Evolutionary conservation across 2,113 vertebrate genomes (phyloP).

Genomic region (Pterocles gutturalis): DNA sequence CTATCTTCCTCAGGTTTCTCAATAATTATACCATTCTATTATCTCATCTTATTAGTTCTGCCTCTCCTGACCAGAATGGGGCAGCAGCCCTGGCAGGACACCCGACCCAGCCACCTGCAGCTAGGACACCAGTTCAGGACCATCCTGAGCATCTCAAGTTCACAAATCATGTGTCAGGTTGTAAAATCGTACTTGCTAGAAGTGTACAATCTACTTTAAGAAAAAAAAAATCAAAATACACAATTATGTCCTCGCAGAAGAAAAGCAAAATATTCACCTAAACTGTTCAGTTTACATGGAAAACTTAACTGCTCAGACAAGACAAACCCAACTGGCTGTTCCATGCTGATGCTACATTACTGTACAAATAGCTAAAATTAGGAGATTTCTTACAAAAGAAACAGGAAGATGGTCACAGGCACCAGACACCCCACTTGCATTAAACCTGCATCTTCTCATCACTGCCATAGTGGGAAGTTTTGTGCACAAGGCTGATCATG

Average conservation of each 20-base stretch:
- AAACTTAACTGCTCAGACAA: conserved; percentile 18
- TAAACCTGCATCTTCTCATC: neutral
- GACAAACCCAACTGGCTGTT: neutral
- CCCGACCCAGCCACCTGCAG: accelerated
- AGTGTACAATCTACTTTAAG: neutral
- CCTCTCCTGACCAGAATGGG: neutral
- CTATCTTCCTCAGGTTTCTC: neutral
- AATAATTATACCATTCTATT: neutral
- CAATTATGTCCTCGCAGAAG: neutral
- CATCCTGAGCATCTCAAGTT: neutral
- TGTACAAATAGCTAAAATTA: neutral
- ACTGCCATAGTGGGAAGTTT: neutral
- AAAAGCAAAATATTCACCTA: neutral
- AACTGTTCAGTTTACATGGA: conserved; percentile 10
- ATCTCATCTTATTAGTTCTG: neutral
- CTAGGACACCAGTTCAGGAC: neutral
- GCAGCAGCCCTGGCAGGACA: neutral
- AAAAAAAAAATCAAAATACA: neutral
- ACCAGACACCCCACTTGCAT: neutral
- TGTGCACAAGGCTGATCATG: neutral
- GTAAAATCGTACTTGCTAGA: neutral
- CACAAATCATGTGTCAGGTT: neutral
- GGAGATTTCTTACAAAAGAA: neutral
- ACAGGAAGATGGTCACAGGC: neutral
- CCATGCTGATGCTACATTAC: neutral